Conservation (phyloP, 2,113 vertebrate species). For the Otolemur garnettii region DNA sequence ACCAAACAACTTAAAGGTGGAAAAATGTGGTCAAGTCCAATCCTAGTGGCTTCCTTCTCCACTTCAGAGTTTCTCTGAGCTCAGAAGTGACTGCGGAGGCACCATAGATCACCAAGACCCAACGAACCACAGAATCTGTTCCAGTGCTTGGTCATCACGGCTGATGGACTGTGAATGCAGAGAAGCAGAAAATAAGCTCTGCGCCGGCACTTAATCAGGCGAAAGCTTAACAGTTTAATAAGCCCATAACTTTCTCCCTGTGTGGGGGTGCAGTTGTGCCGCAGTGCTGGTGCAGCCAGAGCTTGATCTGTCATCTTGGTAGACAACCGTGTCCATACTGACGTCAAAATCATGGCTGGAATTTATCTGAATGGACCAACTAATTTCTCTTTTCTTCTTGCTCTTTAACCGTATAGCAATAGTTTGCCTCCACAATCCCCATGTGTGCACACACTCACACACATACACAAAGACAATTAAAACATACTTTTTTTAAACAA, state of each 20-base stretch:
- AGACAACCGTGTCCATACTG: neutral
- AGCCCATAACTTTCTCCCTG: neutral
- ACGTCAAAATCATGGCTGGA: neutral
- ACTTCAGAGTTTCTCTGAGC: conserved; percentile 4
- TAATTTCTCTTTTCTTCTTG: neutral
- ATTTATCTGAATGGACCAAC: neutral
- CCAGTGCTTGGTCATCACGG: neutral
- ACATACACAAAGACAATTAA: neutral
- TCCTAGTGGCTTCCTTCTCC: neutral
- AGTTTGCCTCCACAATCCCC: neutral
- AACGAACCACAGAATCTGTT: conserved; percentile 70
- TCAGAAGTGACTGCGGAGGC: neutral
- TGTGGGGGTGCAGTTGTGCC: neutral
- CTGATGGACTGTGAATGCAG: conserved; percentile 65
- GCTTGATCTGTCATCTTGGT: neutral
- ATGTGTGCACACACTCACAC: fast-evolving
- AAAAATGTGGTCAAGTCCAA: neutral
- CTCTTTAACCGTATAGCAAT: neutral
- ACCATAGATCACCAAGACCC: conserved; percentile 55
- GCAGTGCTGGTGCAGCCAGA: neutral
- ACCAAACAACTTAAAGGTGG: fast-evolving
- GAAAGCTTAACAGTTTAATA: neutral
- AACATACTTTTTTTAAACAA: neutral
- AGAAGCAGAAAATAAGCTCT: conserved; percentile 73
- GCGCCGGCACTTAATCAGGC: conserved; percentile 47